A percentile compares a stretch with the other conserved stretches of the same genome.
phyloP scores from a whole-genome alignment of 1,140 invertebrate genomes.

The Neodiprion lecontei region DNA sequence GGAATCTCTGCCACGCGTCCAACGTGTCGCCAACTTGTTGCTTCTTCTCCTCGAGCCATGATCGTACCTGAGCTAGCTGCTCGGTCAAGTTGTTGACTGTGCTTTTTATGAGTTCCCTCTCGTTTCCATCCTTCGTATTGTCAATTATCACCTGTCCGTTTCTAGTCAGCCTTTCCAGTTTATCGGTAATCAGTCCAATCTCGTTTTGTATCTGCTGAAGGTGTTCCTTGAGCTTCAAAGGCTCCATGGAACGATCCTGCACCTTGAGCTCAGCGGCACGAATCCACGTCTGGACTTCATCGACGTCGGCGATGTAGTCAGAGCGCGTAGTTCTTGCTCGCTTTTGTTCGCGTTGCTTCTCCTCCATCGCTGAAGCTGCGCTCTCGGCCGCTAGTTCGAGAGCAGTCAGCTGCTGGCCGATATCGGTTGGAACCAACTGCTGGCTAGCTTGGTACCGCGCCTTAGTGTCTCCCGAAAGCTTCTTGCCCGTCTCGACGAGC shows the following conservation, averaged over 20 bases:
- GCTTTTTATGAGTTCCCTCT: conserved; percentile 77
- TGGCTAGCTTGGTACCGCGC: conserved; percentile 72
- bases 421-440: conserved; percentile 75
- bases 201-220: conserved; percentile 80
- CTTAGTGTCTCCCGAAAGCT: conserved; percentile 70
- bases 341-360: conserved; percentile 86
- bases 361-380: conserved; percentile 79
- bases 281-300: conserved; percentile 83
- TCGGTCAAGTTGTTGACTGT: conserved; percentile 79
- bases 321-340: conserved; percentile 80
- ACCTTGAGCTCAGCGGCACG: conserved; percentile 82
- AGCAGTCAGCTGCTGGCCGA: conserved; percentile 76
- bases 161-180: conserved; percentile 77
- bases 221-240: conserved; percentile 77
- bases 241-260: conserved; percentile 80
- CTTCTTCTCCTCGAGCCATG: conserved; percentile 82
- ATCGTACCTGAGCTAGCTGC: conserved; percentile 78
- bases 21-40: conserved; percentile 85
- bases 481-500: conserved; percentile 66
- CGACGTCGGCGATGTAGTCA: conserved; percentile 81
- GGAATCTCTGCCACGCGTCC: conserved; percentile 87
- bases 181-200: conserved; percentile 74
- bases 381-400: conserved; percentile 83
- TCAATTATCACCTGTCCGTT: conserved; percentile 82
- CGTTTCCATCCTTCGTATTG: conserved; percentile 77